Percentiles rank a stretch among this genome's conserved stretches.
These are phyloP conservation scores for Puffinus mauretanicus DNA, from an alignment of 2,113 vertebrate species.

Conservation along the genomic window DNA sequence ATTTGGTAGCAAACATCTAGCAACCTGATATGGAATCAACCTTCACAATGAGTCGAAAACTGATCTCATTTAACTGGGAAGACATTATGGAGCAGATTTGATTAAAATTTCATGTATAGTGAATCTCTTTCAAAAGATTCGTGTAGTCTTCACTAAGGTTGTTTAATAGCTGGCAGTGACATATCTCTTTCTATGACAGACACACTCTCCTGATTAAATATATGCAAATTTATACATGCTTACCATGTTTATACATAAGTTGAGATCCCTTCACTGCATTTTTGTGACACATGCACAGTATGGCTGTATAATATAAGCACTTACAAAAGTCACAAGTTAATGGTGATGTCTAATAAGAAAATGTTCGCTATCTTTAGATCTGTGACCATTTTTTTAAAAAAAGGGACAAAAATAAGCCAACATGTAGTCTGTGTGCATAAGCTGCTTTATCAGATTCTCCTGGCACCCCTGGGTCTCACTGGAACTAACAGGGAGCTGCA, in stretches of 20 bases:
- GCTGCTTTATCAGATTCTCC: not conserved
- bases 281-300: not conserved
- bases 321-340: not conserved
- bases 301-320: not conserved
- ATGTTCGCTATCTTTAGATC: not conserved
- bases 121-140: conserved; percentile 1
- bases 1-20: not conserved
- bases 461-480: not conserved
- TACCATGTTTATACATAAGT: conserved; percentile 20
- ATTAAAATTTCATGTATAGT: conserved; percentile 14
- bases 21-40: not conserved
- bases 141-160: not conserved
- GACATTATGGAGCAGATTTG: not conserved
- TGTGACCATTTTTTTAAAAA: not conserved
- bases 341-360: not conserved
- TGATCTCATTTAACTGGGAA: not conserved
- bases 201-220: conserved; percentile 19
- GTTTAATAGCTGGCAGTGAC: conserved; percentile 20
- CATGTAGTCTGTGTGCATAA: not conserved
- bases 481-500: not conserved
- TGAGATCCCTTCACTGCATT: not conserved
- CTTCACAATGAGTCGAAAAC: not conserved
- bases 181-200: not conserved
- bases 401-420: not conserved
- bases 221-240: conserved; percentile 26